Evolutionary conservation across 2,888 invertebrate genomes (phyloP), one percentile per base, ranked within the genome.

Genomic region (Hanleya hanleyi): DNA sequence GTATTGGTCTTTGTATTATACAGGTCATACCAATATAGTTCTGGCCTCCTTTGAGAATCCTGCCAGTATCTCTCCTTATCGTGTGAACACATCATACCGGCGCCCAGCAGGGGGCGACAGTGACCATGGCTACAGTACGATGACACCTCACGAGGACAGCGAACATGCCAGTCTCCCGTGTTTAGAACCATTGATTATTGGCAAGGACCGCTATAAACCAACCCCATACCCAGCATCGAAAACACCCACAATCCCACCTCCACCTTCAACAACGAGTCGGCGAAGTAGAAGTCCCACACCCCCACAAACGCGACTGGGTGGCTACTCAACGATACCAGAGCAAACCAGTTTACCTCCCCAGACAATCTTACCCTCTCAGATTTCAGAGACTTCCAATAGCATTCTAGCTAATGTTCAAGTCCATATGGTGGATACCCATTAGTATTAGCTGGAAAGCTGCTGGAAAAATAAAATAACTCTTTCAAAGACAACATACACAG

Each of bases 321-420:
- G 81, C 67, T 80, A 81, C 67, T 74, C 80, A 47, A 81, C 84
- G 51, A 86, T 87, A 75, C 85, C 84, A 37, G 87, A 86, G 76
- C 87, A 86, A 74, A 84, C 84, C 57, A 65, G 78, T n/a, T 77
- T 86, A 69, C 83, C 80, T 33, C 74, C 75, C 71, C 84, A 84
- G 72, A 88, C 88, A 37, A 72, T 85, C 29, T 74, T 88, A 57
- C 81, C 79, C 38, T 73, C 67, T 9, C 77, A 74, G 29, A 75
- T 71, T 62, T 76, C 80, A 35, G 83, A 84, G 22, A 72, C 81
- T 41, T 91, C 92, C 50, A 93, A 93, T 89, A 93, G 93, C 89
- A 93, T 96, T 77, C 92, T 96, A 83, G 96, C 95, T 64, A 95
- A 96, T n/a, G 96, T 96, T 36, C 96, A 96, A 69, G 96, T 97